Evolutionary conservation across 2,113 vertebrate species (phyloP).

Genomic region (Corynorhinus townsendii): DNA sequence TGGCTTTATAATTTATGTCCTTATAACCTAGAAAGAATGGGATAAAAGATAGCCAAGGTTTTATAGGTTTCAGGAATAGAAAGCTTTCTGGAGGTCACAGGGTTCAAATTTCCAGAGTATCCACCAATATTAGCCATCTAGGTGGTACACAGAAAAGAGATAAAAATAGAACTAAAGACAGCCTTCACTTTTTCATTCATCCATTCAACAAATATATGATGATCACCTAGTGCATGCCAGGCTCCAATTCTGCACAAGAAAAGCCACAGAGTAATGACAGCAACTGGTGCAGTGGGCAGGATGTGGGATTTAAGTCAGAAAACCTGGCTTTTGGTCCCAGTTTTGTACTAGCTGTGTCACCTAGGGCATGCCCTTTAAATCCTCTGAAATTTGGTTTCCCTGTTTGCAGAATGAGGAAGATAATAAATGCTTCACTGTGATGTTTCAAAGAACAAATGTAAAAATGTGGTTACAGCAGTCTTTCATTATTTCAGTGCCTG

Average conservation of each 20-base stretch:
- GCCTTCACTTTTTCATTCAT: not conserved
- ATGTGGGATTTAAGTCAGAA: not conserved
- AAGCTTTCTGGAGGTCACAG: not conserved
- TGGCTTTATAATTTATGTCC: not conserved
- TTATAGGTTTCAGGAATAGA: not conserved
- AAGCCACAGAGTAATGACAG: not conserved
- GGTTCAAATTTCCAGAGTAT: not conserved
- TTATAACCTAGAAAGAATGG: not conserved
- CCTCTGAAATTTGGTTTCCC: not conserved
- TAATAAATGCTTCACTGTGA: not conserved
- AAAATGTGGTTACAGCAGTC: not conserved
- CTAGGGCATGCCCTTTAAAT: not conserved
- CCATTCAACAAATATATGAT: not conserved
- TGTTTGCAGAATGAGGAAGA: conserved; percentile 18
- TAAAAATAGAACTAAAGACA: not conserved
- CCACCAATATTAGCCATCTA: not conserved
- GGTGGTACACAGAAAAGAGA: not conserved
- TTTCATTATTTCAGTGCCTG: conserved; percentile 25
- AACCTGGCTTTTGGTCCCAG: not conserved
- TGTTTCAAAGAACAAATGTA: conserved; percentile 3
- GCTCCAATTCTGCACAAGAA: not conserved
- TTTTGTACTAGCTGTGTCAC: not conserved
- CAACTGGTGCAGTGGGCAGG: not conserved
- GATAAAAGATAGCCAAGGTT: not conserved
- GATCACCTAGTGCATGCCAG: not conserved